Conservation (phyloP, 37 sponge, comb jelly and placozoan species). For the Cladorhizidae sp. region DNA sequence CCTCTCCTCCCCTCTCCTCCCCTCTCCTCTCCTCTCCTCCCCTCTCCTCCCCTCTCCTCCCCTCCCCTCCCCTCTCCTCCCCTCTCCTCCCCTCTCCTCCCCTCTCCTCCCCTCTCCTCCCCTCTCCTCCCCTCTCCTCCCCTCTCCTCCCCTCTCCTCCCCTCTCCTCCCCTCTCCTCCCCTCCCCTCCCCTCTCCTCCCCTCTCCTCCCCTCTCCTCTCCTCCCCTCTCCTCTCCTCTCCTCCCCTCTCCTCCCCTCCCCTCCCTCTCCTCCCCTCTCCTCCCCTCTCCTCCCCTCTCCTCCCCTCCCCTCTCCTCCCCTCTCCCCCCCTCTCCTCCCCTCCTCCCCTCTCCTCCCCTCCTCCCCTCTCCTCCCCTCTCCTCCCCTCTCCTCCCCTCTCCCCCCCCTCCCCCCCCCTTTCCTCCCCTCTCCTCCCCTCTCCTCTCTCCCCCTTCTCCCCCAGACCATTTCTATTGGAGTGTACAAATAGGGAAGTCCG, state of each 20-base stretch:
- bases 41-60: neutral
- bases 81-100: neutral
- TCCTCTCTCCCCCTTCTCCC: neutral
- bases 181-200: neutral
- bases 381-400: neutral
- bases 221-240: neutral
- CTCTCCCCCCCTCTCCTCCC: conserved; percentile 10
- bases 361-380: neutral
- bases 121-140: neutral
- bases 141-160: neutral
- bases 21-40: neutral
- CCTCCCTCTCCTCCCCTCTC: neutral
- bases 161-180: too few species aligned
- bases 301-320: conserved; percentile 37
- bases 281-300: neutral
- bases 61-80: neutral
- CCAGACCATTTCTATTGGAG: conserved; percentile 81
- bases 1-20: conserved; percentile 66
- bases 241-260: neutral
- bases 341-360: conserved; percentile 57
- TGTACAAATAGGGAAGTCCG: conserved; percentile 73
- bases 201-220: conserved; percentile 70
- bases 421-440: too few species aligned
- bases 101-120: neutral
- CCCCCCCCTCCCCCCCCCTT: too few species aligned